Base-by-base conservation (phyloP, 2,888 invertebrate species). In the Ochropleura plecta region DNA sequence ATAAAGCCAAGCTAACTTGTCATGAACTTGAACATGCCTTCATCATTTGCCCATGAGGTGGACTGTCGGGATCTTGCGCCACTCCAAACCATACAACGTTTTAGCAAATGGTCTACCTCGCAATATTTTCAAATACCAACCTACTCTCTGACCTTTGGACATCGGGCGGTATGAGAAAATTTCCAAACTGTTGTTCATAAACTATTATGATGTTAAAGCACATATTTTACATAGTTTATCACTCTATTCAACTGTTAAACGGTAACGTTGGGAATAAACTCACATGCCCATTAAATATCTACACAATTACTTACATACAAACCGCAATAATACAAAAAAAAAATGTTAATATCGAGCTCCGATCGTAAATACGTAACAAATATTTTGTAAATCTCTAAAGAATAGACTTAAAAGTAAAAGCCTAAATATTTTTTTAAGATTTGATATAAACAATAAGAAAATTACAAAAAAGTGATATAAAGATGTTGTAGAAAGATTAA, bases 221-320 rank as follows among this genome's bases (percentile, higher is more conserved):
- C 42, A 59, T 51, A 65, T 53, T 73, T 51, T 40, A 74, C 40
- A 51, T 16, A 46, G 7, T 70, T 67, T 49, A 70, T 67, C n/a
- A 30, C 46, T 53, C 20, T 48, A 70, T 78, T 82, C 62, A 70
- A 69, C 12, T 76, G 55, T 65, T 60, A 30, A 49, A 51, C 20
- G 12, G 51, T 40, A 46, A 42, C 49, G 18, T 30, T 46, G 51
- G 53, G 46, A 69, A n/a, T 46, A 30, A 78, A 78, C 10, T 49
- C 12, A 44, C 44, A 67, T 60, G 46, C 18, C 6, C 5, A 78
- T 75, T 59, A 62, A n/a, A 16, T 20, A 44, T 14, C 2, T 53
- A 55, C 18, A 63, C 5, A 44, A 70, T 42, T 71, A 77, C 14
- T 51, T 42, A n/a, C 42, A 42, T 30, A 46, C 8, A n/a, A 5